These are phyloP conservation scores for Myrmecobius fasciatus DNA, from an alignment of 2,113 vertebrate genomes.

Conservation along the genomic window DNA sequence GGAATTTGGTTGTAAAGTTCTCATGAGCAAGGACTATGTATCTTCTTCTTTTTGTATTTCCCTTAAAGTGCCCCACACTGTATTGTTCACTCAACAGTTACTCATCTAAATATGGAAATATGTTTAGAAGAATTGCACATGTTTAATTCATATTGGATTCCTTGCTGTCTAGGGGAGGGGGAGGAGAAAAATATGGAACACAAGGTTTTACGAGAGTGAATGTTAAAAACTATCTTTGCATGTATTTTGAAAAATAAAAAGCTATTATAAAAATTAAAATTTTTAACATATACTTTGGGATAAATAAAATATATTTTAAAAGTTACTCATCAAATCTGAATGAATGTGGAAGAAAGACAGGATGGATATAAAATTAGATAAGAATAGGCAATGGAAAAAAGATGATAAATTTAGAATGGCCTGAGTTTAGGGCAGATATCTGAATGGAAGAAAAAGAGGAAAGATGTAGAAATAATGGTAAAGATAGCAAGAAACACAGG, in stretches of 20 bases:
- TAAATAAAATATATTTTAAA: too few relatives aligned
- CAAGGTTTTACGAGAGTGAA: too few relatives aligned
- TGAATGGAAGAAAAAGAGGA: not conserved
- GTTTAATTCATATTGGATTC: too few relatives aligned
- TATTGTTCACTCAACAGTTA: slow-evolving; percentile 4
- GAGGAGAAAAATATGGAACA: too few relatives aligned
- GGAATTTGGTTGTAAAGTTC: not conserved
- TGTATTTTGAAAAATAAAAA: too few relatives aligned
- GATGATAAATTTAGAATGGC: not conserved
- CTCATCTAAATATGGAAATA: not conserved
- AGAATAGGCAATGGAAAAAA: slow-evolving; percentile 20
- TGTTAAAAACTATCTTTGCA: too few relatives aligned
- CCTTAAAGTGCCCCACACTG: not conserved
- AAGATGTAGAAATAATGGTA: not conserved
- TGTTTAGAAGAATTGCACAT: too few relatives aligned
- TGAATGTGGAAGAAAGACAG: not conserved
- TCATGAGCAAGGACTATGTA: not conserved
- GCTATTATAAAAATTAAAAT: too few relatives aligned
- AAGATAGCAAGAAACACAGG: slow-evolving; percentile 9
- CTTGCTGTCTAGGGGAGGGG: too few relatives aligned
- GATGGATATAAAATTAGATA: not conserved
- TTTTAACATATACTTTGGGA: too few relatives aligned
- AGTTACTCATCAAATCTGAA: slow-evolving; percentile 25
- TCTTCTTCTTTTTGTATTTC: not conserved
- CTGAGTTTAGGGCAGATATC: not conserved